Conservation (phyloP, 2,888 invertebrate genomes). For the Antheraea assamensis region DNA sequence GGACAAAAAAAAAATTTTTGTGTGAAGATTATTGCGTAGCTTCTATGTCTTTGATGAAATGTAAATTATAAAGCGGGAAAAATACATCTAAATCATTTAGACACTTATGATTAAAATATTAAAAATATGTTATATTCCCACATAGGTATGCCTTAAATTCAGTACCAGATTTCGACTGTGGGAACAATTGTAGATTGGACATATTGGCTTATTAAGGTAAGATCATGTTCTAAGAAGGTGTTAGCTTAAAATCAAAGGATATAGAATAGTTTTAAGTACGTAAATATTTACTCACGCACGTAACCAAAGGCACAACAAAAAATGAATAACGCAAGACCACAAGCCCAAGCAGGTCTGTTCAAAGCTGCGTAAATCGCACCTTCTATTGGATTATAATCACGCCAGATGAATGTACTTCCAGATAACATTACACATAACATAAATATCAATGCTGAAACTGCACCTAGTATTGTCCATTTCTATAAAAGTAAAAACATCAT, state of each 20-base stretch:
- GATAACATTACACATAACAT: slow-evolving; percentile 73
- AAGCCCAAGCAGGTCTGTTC: slow-evolving; percentile 81
- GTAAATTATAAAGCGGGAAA: no score
- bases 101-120: no score
- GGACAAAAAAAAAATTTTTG: no score
- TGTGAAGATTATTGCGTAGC: no score
- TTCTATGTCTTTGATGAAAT: no score
- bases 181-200: no score
- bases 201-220: no score
- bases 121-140: no score
- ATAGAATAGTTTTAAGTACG: background rate
- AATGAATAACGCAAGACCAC: slow-evolving; percentile 72
- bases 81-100: no score
- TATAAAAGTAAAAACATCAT: slow-evolving; percentile 43
- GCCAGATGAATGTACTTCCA: slow-evolving; percentile 78
- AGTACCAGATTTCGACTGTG: no score
- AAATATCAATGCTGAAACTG: slow-evolving; percentile 60
- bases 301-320: slow-evolving; percentile 79
- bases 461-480: slow-evolving; percentile 73
- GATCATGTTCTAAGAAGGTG: no score
- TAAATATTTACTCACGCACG: slow-evolving; percentile 67
- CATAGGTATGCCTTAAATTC: no score
- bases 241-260: background rate
- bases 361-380: slow-evolving; percentile 81
- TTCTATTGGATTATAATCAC: slow-evolving; percentile 74